Evolutionary conservation across 2,888 invertebrate genomes (phyloP).

Genomic region (Apotomis capreana): DNA sequence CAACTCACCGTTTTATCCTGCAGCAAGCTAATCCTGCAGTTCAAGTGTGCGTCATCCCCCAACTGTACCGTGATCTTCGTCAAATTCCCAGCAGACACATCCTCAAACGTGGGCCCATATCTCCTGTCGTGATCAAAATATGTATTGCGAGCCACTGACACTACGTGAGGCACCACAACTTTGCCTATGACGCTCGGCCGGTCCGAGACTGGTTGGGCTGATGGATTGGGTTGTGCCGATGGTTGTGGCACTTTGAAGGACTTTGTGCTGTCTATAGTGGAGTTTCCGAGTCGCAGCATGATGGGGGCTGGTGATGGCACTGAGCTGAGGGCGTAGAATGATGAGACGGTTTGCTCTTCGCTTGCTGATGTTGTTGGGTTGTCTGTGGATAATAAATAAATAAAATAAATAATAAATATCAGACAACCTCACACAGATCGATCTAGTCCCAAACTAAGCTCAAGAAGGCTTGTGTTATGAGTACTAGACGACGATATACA

Average conservation of each 20-base stretch:
- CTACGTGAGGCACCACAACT: slow-evolving; percentile 66
- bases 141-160: slow-evolving; percentile 67
- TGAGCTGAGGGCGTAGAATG: slow-evolving; percentile 75
- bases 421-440: too few relatives aligned
- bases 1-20: slow-evolving; percentile 89
- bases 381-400: slow-evolving; percentile 56
- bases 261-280: slow-evolving; percentile 79
- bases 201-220: slow-evolving; percentile 49
- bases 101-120: slow-evolving; percentile 89
- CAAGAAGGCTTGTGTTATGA: too few relatives aligned
- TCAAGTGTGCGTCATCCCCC: slow-evolving; percentile 87
- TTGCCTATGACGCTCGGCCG: slow-evolving; percentile 51
- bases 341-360: slow-evolving; percentile 70
- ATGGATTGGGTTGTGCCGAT: slow-evolving; percentile 51
- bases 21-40: slow-evolving; percentile 89
- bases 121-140: slow-evolving; percentile 81
- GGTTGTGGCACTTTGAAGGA: slow-evolving; percentile 78
- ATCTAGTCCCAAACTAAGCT: too few relatives aligned
- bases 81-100: slow-evolving; percentile 81
- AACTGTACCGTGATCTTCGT: slow-evolving; percentile 89
- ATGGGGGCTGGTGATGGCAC: slow-evolving; percentile 72
- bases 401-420: slow-evolving; percentile 22
- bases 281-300: slow-evolving; percentile 78
- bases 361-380: slow-evolving; percentile 60
- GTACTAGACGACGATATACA: too few relatives aligned